Evolutionary conservation across 2,888 invertebrate species (phyloP).

Genomic region (Lathronympha strigana): DNA sequence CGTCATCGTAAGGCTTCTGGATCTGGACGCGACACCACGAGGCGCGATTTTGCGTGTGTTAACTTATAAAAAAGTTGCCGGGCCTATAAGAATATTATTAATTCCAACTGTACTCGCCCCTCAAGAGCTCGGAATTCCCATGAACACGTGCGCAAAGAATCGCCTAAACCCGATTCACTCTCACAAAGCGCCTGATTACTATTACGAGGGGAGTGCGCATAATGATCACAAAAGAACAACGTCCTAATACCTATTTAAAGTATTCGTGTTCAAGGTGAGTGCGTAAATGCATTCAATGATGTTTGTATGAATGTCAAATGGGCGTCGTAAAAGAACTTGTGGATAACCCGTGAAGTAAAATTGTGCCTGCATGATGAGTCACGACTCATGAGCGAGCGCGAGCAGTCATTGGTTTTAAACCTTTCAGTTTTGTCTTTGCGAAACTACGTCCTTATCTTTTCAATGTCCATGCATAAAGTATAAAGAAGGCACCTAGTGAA

Average conservation of each 20-base stretch:
- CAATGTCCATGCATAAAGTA: too few relatives aligned
- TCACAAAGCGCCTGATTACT: slow-evolving; percentile 23
- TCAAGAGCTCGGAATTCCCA: slow-evolving; percentile 35
- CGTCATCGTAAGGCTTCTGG: too few relatives aligned
- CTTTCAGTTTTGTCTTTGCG: too few relatives aligned
- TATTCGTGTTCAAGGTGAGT: slow-evolving; percentile 30
- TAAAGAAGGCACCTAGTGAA: too few relatives aligned
- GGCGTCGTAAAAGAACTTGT: neutral
- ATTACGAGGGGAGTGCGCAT: slow-evolving; percentile 30
- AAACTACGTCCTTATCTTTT: too few relatives aligned
- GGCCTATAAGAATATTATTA: neutral
- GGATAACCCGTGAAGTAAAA: too few relatives aligned
- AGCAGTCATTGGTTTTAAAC: too few relatives aligned
- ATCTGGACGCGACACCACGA: too few relatives aligned
- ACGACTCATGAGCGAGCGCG: too few relatives aligned
- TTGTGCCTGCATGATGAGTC: too few relatives aligned
- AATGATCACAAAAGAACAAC: slow-evolving; percentile 39
- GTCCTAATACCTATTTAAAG: slow-evolving; percentile 33
- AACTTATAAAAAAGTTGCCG: neutral
- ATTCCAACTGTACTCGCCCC: slow-evolving; percentile 26
- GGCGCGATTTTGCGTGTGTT: too few relatives aligned
- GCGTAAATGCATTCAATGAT: slow-evolving; percentile 21
- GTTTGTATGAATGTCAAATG: slow-evolving; percentile 4
- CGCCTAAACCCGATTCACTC: slow-evolving; percentile 27
- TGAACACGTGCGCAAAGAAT: slow-evolving; percentile 40